Evolutionary conservation across 2,888 invertebrate genomes (phyloP).

Genomic region (Sinopyrophorus schimmeli): DNA sequence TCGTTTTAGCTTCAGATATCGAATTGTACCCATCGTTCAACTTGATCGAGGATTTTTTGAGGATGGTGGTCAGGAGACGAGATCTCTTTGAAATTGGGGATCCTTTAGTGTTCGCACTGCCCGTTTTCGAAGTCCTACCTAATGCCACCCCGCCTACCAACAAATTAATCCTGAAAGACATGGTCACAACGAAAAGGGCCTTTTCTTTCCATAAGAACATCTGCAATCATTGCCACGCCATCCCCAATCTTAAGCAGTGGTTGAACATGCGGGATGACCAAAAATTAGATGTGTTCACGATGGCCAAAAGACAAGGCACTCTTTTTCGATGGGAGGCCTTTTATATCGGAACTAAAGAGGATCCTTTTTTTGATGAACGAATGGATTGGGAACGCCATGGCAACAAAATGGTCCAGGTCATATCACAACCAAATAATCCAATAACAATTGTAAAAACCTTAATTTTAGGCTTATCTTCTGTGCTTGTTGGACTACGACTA

Average conservation of each 20-base stretch:
- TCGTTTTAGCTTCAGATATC: constrained; percentile 47
- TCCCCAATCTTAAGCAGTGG: constrained; percentile 55
- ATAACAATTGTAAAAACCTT: background rate
- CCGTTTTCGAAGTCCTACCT: constrained; percentile 49
- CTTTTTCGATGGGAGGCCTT: constrained; percentile 59
- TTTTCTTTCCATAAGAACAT: constrained; percentile 59
- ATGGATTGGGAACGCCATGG: constrained; percentile 60
- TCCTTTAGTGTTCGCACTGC: constrained; percentile 38
- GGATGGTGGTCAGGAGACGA: constrained; percentile 35
- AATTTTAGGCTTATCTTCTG: constrained; percentile 74
- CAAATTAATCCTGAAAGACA: constrained; percentile 62
- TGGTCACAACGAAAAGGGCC: constrained; percentile 52
- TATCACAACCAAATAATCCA: too few species aligned
- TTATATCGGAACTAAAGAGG: constrained; percentile 58
- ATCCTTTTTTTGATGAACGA: constrained; percentile 58
- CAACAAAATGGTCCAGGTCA: constrained; percentile 61
- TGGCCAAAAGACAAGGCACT: constrained; percentile 51
- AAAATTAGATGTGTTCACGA: constrained; percentile 52
- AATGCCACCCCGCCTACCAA: constrained; percentile 65
- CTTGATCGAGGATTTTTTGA: constrained; percentile 42
- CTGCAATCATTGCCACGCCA: constrained; percentile 57
- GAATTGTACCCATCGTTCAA: constrained; percentile 45
- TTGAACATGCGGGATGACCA: constrained; percentile 38
- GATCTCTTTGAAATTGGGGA: constrained; percentile 23
- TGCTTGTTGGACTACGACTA: constrained; percentile 86